Base-by-base conservation (phyloP, 2,888 invertebrate genomes). In the Parthenolecanium corni region DNA sequence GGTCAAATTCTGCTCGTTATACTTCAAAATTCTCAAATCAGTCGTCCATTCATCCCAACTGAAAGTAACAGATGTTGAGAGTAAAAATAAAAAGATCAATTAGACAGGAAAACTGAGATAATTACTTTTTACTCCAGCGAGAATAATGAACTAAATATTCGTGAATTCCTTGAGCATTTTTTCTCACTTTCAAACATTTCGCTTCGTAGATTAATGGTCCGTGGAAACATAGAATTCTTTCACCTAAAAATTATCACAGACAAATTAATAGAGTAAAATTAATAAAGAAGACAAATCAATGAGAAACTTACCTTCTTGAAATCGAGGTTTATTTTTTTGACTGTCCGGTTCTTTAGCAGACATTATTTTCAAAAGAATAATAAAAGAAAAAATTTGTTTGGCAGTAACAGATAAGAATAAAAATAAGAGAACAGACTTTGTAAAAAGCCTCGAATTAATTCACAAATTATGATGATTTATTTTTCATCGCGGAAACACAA, bases 141-240 rank as follows among this genome's bases (percentile, higher is more conserved):
- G 93, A 92, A 74, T 96, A 96, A 75, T 96, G 96, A 67, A 96
- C 92, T 65, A 90, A 84, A 76, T 95, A 95, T 72, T 89, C 85
- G 11, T 89, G 80, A 74, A 85, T 84, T 9, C 66, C 66, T 9
- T 65, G 61, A 25, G 12, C 51, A 14, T 63, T 56, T 62, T 67
- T 69, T 67, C 86, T 78, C 62, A 84, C 82, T 76, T 90, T 91
- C 25, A 95, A 79, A 72, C 93, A 92, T 82, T 96, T 96, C 40
- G 94, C 96, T 78, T 96, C 95, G 73, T 96, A 96, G 68, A 96
- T 87, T 24, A 96, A 78, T 2, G 94, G 94, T 0, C 95, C 95
- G 75, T 96, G 95, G 73, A 93, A 96, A 74, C 96, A 96, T 31
- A 96, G 76, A 6, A 96, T 92, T 73, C 86, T 88, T 74, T 89